Evolutionary conservation across 1,140 invertebrate genomes (phyloP).

Genomic region (Bombyx mandarina): DNA sequence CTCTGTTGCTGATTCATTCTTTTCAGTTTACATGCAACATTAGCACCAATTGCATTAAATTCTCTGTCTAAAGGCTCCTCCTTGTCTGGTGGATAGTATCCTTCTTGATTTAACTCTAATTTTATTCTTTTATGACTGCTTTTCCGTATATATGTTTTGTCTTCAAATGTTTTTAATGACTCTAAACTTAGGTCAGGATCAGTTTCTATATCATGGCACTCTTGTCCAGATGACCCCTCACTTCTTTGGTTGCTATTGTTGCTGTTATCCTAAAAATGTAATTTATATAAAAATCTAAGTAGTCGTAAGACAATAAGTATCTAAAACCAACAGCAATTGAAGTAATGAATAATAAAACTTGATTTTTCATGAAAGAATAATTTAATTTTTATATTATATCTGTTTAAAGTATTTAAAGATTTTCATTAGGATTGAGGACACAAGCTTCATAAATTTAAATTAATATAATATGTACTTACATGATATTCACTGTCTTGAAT

Average conservation of each 20-base stretch:
- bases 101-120: constrained; percentile 5
- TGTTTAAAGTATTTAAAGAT: no score
- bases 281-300: no score
- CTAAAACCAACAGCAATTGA: neutral
- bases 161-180: neutral
- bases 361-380: neutral
- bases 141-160: neutral
- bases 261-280: no score
- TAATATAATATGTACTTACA: constrained; percentile 10
- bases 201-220: neutral
- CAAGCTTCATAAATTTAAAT: neutral
- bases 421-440: no score
- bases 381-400: no score
- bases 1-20: constrained; percentile 13
- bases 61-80: constrained; percentile 9
- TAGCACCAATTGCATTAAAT: constrained; percentile 11
- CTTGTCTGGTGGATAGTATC: constrained; percentile 2
- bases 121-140: neutral
- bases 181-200: neutral
- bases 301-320: no score
- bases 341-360: neutral
- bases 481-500: constrained; percentile 7
- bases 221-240: constrained; percentile 3
- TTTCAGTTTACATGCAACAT: constrained; percentile 15
- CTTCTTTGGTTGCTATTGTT: neutral